Base-by-base conservation (phyloP, 30 jellyfish, hydroid and myxozoan genomes). In the Clytia hemisphaerica region DNA sequence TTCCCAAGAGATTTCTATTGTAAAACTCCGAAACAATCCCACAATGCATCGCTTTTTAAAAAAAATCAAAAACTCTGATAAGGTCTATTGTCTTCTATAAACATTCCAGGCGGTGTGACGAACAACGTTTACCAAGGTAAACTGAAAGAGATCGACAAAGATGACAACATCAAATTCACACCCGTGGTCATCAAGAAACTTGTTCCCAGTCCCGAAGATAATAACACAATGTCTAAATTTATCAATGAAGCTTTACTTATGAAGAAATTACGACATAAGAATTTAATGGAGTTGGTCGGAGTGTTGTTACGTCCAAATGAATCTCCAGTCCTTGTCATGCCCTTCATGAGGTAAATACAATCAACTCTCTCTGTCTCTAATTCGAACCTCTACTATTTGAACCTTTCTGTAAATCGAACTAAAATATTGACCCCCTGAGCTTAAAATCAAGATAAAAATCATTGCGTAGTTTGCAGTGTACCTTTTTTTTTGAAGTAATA, bases 321-420 rank as follows among this genome's bases (percentile, higher is more conserved):
- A 14, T 86, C 96, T 24, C 96, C 96, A 40, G 67, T 86, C 83
- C 68, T 86, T 5, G 83, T 86, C 2, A 65, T 66, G 74, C 96
- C 96, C 12, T 78, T 36, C 65, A 86, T 86, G 96, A 66, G 45
- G 30, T n/a, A n/a, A n/a, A n/a, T n/a, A n/a, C n/a, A n/a, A n/a
- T n/a, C n/a, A n/a, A n/a, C n/a, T n/a, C n/a, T n/a, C n/a, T n/a
- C n/a, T n/a, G n/a, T n/a, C n/a, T 50, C 24, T 30, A n/a, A n/a
- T n/a, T n/a, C n/a, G n/a, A n/a, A n/a, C n/a, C n/a, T n/a, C n/a
- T n/a, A n/a, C n/a, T n/a, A n/a, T n/a, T n/a, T n/a, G n/a, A n/a
- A n/a, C n/a, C n/a, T n/a, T n/a, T n/a, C n/a, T n/a, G n/a, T n/a
- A n/a, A n/a, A n/a, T n/a, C n/a, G n/a, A n/a, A n/a, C n/a, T n/a